phyloP scores from a whole-genome alignment of 2,888 invertebrate species.

The Caenorhabditis macrosperma region DNA sequence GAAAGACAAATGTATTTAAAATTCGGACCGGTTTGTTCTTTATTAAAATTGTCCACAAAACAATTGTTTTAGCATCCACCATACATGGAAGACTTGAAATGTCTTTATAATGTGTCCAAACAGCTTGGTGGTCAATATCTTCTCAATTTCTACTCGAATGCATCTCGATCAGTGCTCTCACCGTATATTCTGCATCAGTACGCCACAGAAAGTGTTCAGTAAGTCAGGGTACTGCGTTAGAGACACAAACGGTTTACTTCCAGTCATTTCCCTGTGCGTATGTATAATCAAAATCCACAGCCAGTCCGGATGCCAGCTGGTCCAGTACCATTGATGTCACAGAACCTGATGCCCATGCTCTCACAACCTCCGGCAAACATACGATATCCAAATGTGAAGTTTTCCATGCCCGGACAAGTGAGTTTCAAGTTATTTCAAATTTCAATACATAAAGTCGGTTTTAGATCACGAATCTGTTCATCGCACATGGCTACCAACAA shows the following conservation, averaged over 20 bases:
- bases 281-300: not conserved
- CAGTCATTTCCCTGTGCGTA: constrained; percentile 34
- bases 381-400: constrained; percentile 25
- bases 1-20: constrained; percentile 40
- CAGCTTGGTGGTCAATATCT: constrained; percentile 36
- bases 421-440: no score
- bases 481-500: constrained; percentile 51
- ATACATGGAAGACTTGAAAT: constrained; percentile 33
- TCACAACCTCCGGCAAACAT: not conserved
- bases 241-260: no score
- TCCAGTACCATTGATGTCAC: constrained; percentile 14
- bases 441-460: not conserved
- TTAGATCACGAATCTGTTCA: constrained; percentile 17
- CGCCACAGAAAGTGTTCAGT: constrained; percentile 44
- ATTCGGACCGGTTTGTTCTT: constrained; percentile 14
- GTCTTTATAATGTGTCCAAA: constrained; percentile 16
- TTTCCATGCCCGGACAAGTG: constrained; percentile 26
- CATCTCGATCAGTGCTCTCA: constrained; percentile 35
- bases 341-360: not conserved
- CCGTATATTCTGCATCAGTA: constrained; percentile 55
- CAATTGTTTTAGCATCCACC: constrained; percentile 27
- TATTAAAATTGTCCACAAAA: not conserved
- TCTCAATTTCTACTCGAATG: constrained; percentile 35
- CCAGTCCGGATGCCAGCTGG: not conserved
- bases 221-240: no score